These are phyloP conservation scores for Petaurus breviceps DNA, from an alignment of 2,113 vertebrate species.

Conservation along the genomic window DNA sequence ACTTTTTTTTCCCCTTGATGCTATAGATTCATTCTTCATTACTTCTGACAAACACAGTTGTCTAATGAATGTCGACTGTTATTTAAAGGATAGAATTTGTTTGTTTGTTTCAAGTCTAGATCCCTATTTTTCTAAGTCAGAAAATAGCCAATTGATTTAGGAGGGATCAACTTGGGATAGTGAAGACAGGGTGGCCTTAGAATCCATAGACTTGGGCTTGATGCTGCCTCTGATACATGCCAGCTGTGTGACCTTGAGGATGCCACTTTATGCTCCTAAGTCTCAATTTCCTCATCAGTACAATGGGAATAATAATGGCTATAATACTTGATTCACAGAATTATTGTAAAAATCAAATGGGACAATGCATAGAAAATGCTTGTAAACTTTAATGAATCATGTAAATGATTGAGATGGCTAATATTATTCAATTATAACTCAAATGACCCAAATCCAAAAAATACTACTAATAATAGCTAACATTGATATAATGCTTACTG, in stretches of 20 bases:
- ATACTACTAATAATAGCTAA: background rate
- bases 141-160: background rate
- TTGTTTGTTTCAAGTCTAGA: background rate
- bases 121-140: background rate
- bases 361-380: background rate
- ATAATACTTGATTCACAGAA: background rate
- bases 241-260: background rate
- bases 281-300: background rate
- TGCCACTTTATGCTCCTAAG: background rate
- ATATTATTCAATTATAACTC: background rate
- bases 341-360: background rate
- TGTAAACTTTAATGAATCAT: background rate
- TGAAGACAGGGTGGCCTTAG: background rate
- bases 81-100: background rate
- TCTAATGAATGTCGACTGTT: background rate
- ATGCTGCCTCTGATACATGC: background rate
- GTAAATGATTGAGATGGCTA: background rate
- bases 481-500: background rate
- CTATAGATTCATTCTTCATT: background rate
- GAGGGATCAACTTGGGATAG: background rate
- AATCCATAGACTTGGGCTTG: background rate
- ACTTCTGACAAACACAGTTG: background rate
- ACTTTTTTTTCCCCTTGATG: background rate
- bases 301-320: background rate
- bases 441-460: background rate